Evolutionary conservation across 2,888 invertebrate species (phyloP).

Genomic region (Arrhopalites spinosus): DNA sequence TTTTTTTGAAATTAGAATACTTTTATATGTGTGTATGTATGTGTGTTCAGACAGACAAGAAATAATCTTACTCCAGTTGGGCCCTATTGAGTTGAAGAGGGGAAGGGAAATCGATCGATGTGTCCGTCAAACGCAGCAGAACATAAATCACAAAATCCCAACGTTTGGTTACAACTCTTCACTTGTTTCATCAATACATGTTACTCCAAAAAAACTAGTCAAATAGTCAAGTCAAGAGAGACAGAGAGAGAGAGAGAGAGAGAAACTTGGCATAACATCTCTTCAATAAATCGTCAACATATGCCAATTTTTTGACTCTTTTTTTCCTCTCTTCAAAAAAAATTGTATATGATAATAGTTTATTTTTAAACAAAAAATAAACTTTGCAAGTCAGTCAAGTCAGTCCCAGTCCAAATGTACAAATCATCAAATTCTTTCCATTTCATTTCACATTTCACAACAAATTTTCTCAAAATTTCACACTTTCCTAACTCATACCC

Average conservation of each 20-base stretch:
- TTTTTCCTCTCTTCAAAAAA: background rate
- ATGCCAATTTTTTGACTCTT: background rate
- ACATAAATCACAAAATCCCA: slow-evolving; percentile 49
- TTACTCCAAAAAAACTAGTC: background rate
- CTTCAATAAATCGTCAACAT: slow-evolving; percentile 1
- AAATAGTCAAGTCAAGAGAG: slow-evolving; percentile 14
- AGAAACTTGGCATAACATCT: slow-evolving; percentile 30
- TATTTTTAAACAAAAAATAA: too few species aligned
- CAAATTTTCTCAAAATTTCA: too few species aligned
- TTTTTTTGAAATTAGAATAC: slow-evolving; percentile 1
- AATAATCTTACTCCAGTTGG: slow-evolving; percentile 52
- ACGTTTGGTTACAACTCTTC: slow-evolving; percentile 45
- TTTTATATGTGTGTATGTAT: background rate
- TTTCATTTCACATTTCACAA: too few species aligned
- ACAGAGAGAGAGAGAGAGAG: too few species aligned
- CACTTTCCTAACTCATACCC: too few species aligned
- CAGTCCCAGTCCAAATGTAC: too few species aligned
- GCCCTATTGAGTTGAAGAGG: slow-evolving; percentile 46
- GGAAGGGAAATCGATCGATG: slow-evolving; percentile 38
- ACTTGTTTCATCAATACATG: slow-evolving; percentile 34
- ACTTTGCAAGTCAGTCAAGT: too few species aligned
- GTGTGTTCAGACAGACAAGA: slow-evolving; percentile 6
- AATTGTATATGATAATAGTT: too few species aligned
- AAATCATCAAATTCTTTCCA: too few species aligned
- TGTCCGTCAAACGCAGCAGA: slow-evolving; percentile 51